A percentile compares a stretch with the other conserved stretches of the same genome.
phyloP scores from a whole-genome alignment of 2,113 vertebrate species.

The Felis catus region F.catus_Fca126_mat1.0 CM031418.1:71219001-71219500 shows the following conservation, averaged over 20 bases:
- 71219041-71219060: not conserved
- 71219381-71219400: not conserved
- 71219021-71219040: not conserved
- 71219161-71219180: not conserved
- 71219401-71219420: not conserved
- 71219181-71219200: not conserved
- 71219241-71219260: not conserved
- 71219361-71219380: not conserved
- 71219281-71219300: not conserved
- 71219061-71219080: not conserved
- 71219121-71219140: not conserved
- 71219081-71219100: not conserved
- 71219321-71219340: not conserved
- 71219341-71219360: not conserved
- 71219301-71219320: not conserved
- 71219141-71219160: not conserved
- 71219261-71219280: not conserved
- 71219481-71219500: not conserved
- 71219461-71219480: not conserved
- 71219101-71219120: too few species aligned
- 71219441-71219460: not conserved
- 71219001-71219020: not conserved
- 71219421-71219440: not conserved
- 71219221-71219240: not conserved
- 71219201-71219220: not conserved